A percentile compares a stretch with the other conserved stretches of the same genome.
phyloP scores from a whole-genome alignment of 2,113 vertebrate genomes.

The Paramisgurnus dabryanus region DNA sequence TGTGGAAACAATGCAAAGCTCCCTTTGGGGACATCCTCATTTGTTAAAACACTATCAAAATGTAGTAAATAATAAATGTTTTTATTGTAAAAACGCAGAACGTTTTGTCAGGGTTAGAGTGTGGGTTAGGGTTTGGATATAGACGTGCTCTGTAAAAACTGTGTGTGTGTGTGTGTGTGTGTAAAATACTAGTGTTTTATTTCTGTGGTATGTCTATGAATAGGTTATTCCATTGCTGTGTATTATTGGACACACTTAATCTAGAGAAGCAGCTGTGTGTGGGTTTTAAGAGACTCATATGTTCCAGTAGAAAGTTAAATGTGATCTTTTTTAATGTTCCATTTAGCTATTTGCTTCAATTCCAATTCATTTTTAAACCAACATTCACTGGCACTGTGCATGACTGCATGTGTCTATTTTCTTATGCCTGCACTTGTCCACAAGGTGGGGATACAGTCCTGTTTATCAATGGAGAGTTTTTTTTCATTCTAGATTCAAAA shows the following conservation, averaged over 20 bases:
- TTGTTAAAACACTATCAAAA: too few relatives aligned
- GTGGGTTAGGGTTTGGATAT: too few relatives aligned
- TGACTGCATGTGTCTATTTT: neutral
- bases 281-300: neutral
- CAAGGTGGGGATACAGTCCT: too few relatives aligned
- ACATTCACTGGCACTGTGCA: neutral
- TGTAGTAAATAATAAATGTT: too few relatives aligned
- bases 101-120: too few relatives aligned
- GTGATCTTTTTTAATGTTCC: constrained; percentile 2
- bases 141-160: too few relatives aligned
- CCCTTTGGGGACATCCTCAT: too few relatives aligned
- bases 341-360: neutral
- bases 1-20: too few relatives aligned
- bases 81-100: too few relatives aligned
- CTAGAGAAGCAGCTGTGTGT: neutral
- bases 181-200: neutral
- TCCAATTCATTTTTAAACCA: neutral
- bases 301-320: constrained; percentile 3
- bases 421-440: too few relatives aligned
- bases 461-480: too few relatives aligned
- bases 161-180: constrained; percentile 11
- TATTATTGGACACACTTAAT: neutral
- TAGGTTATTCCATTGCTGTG: neutral
- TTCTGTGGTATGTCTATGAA: neutral
- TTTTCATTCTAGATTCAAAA: too few relatives aligned